Base-by-base conservation (phyloP, 2,113 vertebrate genomes). In the Onychostoma macrolepis region DNA sequence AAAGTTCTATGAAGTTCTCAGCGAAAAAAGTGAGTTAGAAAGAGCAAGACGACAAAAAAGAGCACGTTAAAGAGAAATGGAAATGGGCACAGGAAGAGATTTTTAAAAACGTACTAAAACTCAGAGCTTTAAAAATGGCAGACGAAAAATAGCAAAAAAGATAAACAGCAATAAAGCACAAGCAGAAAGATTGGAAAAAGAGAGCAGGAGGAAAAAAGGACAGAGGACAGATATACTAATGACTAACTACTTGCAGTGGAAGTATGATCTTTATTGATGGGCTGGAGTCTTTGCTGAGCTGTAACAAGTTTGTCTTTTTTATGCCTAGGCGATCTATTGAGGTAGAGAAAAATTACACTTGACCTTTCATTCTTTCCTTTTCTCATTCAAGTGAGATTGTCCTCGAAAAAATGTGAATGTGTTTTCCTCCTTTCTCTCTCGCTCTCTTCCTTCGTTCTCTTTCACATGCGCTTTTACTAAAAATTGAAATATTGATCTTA, bases 401-500 rank as follows among this genome's bases (percentile, higher is more conserved):
- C 77, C 50, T 86, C 53, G 89, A 89, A 80, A 91, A 53, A 85
- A 85, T 80, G 82, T 72, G 82, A 84, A 93, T 90, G 92, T 93
- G 63, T 87, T 87, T 92, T 94, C 91, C 91, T 87, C 88, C 67
- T 84, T 80, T 28, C 87, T 83, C 90, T 90, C 92, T 88, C 90
- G 45, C 91, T 88, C 91, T 33, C 71, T 56, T 61, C 69, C 53
- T 76, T 91, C 45, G 28, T 84, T 86, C 74, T 80, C 86, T 45
- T 88, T 88, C 87, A 53, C 69, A 61, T 86, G 88, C 91, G 89
- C 91, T 93, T 94, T 94, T 94, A 94, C 92, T 85, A 93, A 96
- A 95, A 94, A 94, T 94, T 93, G 94, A 95, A 95, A 95, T 95
- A 96, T 95, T 95, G 95, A 95, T 95, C 95, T 96, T 96, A 96